phyloP scores from a whole-genome alignment of 2,113 vertebrate genomes.

The Zapus hudsonius region DNA sequence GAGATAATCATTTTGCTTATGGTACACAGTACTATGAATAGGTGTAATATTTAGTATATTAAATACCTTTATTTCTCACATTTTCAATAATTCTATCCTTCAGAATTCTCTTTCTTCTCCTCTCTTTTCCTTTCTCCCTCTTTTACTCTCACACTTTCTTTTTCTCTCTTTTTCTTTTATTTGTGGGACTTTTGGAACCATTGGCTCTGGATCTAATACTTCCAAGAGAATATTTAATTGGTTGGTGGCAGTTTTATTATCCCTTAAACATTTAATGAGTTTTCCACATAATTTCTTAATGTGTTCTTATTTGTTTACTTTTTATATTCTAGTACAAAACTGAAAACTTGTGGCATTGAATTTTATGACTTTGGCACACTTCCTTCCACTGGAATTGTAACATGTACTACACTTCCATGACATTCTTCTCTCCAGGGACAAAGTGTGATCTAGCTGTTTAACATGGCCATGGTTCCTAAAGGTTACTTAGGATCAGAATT shows the following conservation, averaged over 20 bases:
- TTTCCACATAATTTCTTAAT: slow-evolving; percentile 83
- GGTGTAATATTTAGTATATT: not conserved
- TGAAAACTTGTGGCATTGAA: slow-evolving; percentile 71
- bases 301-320: slow-evolving; percentile 84
- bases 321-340: slow-evolving; percentile 79
- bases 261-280: slow-evolving; percentile 83
- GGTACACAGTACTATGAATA: not conserved
- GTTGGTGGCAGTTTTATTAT: slow-evolving; percentile 83
- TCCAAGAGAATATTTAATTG: slow-evolving; percentile 78
- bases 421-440: slow-evolving; percentile 1
- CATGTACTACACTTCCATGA: slow-evolving; percentile 51
- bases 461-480: not conserved
- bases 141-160: no score
- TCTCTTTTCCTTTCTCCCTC: no score
- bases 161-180: slow-evolving; percentile 61
- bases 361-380: slow-evolving; percentile 80
- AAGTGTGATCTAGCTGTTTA: not conserved
- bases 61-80: not conserved
- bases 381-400: slow-evolving; percentile 44
- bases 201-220: slow-evolving; percentile 74
- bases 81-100: slow-evolving; percentile 31
- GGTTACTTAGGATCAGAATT: slow-evolving; percentile 32
- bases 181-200: slow-evolving; percentile 75
- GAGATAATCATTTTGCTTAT: slow-evolving; percentile 13
- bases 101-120: not conserved